Percentiles rank a stretch among this genome's conserved stretches.
These are phyloP conservation scores for Lepus americanus DNA, from an alignment of 2,113 vertebrate genomes.

Conservation along the genomic window DNA sequence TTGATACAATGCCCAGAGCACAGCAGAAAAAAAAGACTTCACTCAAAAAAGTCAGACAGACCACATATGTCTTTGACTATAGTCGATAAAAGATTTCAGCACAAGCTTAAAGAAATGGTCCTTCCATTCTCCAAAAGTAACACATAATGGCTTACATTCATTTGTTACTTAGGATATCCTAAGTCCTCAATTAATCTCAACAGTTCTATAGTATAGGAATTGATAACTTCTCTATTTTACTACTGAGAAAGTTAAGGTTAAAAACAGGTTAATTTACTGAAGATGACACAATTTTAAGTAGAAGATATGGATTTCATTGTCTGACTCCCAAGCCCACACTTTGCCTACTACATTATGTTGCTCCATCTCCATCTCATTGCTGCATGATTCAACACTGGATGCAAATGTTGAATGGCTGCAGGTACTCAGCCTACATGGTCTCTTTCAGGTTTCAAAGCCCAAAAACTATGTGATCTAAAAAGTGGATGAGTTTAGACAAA, in stretches of 20 bases:
- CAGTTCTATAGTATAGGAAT: not conserved
- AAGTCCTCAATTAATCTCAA: not conserved
- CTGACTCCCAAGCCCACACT: not conserved
- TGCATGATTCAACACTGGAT: not conserved
- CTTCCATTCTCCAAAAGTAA: constrained; percentile 16
- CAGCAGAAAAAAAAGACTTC: not conserved
- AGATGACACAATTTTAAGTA: not conserved
- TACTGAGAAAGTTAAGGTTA: not conserved
- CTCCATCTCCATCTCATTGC: not conserved
- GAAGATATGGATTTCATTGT: not conserved
- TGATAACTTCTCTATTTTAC: not conserved
- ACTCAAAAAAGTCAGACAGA: not conserved
- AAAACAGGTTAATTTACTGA: not conserved
- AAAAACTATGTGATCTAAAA: not conserved
- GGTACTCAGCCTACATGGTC: not conserved
- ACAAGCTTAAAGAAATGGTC: constrained; percentile 43
- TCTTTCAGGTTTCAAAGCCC: not conserved
- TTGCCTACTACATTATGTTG: not conserved
- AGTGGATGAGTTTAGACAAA: not conserved
- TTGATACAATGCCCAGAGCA: not conserved
- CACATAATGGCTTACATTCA: constrained; percentile 1
- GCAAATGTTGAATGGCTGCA: not conserved
- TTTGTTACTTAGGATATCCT: not conserved
- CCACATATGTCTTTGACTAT: not conserved
- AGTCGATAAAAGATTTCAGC: constrained; percentile 12